Evolutionary conservation across 2,888 invertebrate genomes (phyloP).

Genomic region (Erebia palarica): DNA sequence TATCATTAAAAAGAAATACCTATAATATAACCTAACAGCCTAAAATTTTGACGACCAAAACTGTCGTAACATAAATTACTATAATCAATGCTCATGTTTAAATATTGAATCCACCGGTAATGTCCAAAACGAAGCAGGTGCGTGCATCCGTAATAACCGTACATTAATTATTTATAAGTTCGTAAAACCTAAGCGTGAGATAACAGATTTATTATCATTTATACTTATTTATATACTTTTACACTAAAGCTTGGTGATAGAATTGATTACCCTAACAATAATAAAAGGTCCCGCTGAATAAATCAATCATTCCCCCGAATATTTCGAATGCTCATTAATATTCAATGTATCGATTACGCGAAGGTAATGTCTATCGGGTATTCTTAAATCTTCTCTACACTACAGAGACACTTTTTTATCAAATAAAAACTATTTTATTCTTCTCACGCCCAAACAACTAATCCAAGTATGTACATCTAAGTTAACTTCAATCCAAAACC

Average conservation of each 20-base stretch:
- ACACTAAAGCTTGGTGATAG: slow-evolving; percentile 33
- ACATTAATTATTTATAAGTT: slow-evolving; percentile 35
- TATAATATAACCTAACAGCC: background rate
- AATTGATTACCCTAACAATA: slow-evolving; percentile 34
- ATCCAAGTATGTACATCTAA: slow-evolving; percentile 10
- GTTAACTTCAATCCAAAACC: slow-evolving; percentile 14
- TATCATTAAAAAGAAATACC: background rate
- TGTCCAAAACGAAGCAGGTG: slow-evolving; percentile 31
- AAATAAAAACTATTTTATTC: slow-evolving; percentile 34
- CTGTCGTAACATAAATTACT: slow-evolving; percentile 16
- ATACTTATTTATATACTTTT: slow-evolving; percentile 35
- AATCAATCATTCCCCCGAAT: slow-evolving; percentile 41
- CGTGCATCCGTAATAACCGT: slow-evolving; percentile 15
- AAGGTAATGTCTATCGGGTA: slow-evolving; percentile 38
- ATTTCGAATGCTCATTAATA: slow-evolving; percentile 40
- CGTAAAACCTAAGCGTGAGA: slow-evolving; percentile 31
- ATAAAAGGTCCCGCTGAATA: slow-evolving; percentile 35
- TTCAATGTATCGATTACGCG: slow-evolving; percentile 43
- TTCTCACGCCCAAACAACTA: slow-evolving; percentile 37
- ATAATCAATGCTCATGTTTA: slow-evolving; percentile 17
- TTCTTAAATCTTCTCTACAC: slow-evolving; percentile 34
- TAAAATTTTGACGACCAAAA: slow-evolving; percentile 8
- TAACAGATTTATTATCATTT: slow-evolving; percentile 38
- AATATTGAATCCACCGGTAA: slow-evolving; percentile 18
- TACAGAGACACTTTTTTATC: slow-evolving; percentile 36